Evolutionary conservation across 1,140 invertebrate genomes (phyloP), one percentile per base, ranked within the genome.

Genomic region (Holotrichia oblita): DNA sequence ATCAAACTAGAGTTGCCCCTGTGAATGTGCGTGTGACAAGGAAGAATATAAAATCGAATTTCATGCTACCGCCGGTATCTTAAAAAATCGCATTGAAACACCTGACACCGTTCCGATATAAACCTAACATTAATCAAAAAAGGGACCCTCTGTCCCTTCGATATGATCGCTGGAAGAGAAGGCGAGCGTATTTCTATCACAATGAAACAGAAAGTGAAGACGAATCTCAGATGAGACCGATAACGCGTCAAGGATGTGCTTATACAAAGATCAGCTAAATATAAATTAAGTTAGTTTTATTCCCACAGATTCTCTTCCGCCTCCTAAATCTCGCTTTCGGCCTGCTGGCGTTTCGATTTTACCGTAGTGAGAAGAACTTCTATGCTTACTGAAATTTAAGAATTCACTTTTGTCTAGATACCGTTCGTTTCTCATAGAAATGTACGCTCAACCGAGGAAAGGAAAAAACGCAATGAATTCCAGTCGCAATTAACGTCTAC

Each of bases 71-170:
- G 48, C 40, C 22, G 22, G 69, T 14, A 22, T 14, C 76, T 14
- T 20, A 72, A 48, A 24, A 64, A 78, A 78, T 22, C 6, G 61
- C 64, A 48, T 40, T 40, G 69, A 78, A 73, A 48, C 77, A 78
- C 77, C 77, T 78, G 77, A 78, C 77, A 78, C 77, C 48, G 59
- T 73, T 78, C 69, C 41, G 59, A 78, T 78, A 73, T 78, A 73
- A 78, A 73, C 77, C 77, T 73, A 78, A 78, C 77, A 78, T 78
- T 78, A 78, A 78, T 78, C 77, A 78, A 78, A 78, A 40, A 73
- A 78, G 69, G 77, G 77, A 73, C 61, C 77, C 27, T 72, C 55
- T 9, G 76, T 40, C 41, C 40, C 14, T 42, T 72, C 40, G 69
- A 78, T 78, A 40, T 24, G 10, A 73, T 78, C 61, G 8, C 55